Conservation (phyloP, 2,113 vertebrate genomes). For the Pterocles orientalis region DNA sequence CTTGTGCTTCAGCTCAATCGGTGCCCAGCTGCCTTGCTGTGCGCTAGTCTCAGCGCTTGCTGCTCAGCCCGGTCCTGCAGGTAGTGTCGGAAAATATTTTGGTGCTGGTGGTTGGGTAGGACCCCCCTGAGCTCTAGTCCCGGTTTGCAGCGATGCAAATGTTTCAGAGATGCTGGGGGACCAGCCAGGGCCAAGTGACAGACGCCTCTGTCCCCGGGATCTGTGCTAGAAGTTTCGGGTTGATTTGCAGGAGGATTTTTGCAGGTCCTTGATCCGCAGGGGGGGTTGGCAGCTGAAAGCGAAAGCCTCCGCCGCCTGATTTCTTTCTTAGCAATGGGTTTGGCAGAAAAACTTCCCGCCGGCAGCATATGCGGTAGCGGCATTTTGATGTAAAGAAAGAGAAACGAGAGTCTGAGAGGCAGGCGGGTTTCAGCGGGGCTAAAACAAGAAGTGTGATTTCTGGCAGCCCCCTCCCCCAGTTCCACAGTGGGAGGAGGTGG, state of each 20-base stretch:
- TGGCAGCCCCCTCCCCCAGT: neutral
- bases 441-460: neutral
- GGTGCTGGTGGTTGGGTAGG: neutral
- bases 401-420: neutral
- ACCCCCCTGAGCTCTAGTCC: rapidly evolving
- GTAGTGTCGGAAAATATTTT: neutral
- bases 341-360: neutral
- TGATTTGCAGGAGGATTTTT: neutral
- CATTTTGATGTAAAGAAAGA: neutral
- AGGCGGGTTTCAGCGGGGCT: neutral
- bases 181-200: rapidly evolving
- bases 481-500: neutral
- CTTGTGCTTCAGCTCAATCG: rapidly evolving
- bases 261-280: rapidly evolving
- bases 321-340: neutral
- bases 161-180: neutral
- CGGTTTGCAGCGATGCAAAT: rapidly evolving
- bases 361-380: neutral
- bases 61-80: neutral
- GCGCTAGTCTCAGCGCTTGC: rapidly evolving
- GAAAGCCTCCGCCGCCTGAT: neutral
- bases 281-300: neutral
- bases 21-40: rapidly evolving
- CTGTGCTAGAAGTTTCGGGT: neutral
- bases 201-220: neutral